phyloP scores from a whole-genome alignment of 2,113 vertebrate species.

The Pan troglodytes region DNA sequence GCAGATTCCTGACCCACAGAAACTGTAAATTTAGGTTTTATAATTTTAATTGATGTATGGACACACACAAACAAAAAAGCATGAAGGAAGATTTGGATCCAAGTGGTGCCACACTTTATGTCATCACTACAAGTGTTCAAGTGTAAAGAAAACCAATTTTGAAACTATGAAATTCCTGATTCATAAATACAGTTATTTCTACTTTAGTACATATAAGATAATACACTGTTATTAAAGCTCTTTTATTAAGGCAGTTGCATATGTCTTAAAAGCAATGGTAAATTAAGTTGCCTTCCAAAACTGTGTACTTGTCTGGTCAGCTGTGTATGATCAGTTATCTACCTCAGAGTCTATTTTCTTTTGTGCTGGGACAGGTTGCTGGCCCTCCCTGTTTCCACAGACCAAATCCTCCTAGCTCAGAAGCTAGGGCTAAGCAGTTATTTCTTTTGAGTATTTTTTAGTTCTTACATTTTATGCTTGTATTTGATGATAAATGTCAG shows the following conservation, averaged over 20 bases:
- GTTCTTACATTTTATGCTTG: conserved; percentile 90
- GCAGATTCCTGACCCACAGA: not conserved
- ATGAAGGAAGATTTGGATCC: conserved; percentile 94
- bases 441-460: conserved; percentile 92
- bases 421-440: conserved; percentile 94
- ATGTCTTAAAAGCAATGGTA: conserved; percentile 88
- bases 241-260: conserved; percentile 86
- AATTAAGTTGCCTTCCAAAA: conserved; percentile 94
- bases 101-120: conserved; percentile 93
- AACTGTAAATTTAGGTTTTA: conserved; percentile 88
- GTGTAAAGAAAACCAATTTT: conserved; percentile 88
- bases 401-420: conserved; percentile 97
- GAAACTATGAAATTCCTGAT: conserved; percentile 91
- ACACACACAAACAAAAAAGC: conserved; percentile 85
- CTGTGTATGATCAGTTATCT: conserved; percentile 96
- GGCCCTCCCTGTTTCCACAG: conserved; percentile 96
- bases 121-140: conserved; percentile 91
- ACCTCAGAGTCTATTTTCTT: conserved; percentile 98
- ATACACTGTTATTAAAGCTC: conserved; percentile 88
- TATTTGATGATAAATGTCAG: conserved; percentile 91
- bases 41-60: conserved; percentile 90
- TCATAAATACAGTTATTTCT: conserved; percentile 88
- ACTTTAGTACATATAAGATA: conserved; percentile 85
- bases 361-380: conserved; percentile 95
- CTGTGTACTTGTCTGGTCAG: conserved; percentile 96